Conservation (phyloP, 92 coral and sea anemone genomes). For the Porites evermanni region DNA sequence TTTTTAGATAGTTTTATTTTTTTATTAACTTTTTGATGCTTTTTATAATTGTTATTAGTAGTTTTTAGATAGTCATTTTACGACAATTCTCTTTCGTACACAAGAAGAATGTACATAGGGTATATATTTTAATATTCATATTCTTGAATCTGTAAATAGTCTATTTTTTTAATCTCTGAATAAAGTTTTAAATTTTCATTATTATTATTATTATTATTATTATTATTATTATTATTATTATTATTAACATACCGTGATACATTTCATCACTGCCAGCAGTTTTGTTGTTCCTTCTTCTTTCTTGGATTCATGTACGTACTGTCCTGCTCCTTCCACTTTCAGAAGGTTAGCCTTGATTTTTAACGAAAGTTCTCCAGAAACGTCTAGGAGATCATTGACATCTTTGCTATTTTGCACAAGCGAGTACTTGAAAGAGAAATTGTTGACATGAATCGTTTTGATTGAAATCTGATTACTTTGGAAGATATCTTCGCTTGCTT, state of each 20-base stretch:
- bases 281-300: slow-evolving; percentile 24
- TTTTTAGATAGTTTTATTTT: too few relatives aligned
- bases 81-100: too few relatives aligned
- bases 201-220: too few relatives aligned
- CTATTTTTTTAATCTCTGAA: too few relatives aligned
- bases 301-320: slow-evolving; percentile 30
- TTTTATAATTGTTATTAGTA: too few relatives aligned
- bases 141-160: too few relatives aligned
- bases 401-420: slow-evolving; percentile 35
- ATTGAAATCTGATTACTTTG: neutral
- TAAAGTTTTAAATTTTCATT: too few relatives aligned
- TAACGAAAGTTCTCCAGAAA: slow-evolving; percentile 59
- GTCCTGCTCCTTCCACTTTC: slow-evolving; percentile 38
- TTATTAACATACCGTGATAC: slow-evolving; percentile 22
- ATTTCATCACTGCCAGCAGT: slow-evolving; percentile 53
- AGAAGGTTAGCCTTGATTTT: slow-evolving; percentile 48
- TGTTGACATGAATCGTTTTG: neutral
- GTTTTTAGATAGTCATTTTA: too few relatives aligned
- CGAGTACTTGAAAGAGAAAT: slow-evolving; percentile 41
- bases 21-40: too few relatives aligned
- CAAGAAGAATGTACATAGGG: too few relatives aligned
- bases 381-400: slow-evolving; percentile 52
- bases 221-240: too few relatives aligned
- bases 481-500: slow-evolving; percentile 5
- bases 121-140: too few relatives aligned